phyloP scores from a whole-genome alignment of 1,140 invertebrate genomes.

The Wiebesia pumilae region DNA sequence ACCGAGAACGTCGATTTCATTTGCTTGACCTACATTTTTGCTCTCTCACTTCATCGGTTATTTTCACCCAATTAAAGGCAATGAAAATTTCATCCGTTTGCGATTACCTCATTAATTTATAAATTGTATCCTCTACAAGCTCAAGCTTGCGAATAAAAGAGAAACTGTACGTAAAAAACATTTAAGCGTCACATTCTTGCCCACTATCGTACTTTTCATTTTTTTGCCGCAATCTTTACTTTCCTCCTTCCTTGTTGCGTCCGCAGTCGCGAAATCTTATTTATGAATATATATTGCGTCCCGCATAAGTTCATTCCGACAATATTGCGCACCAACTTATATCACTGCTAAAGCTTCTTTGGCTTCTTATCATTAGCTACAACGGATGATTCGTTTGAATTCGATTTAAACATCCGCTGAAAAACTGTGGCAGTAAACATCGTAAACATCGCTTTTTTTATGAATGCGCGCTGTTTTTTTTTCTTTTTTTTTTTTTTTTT shows the following conservation, averaged over 20 bases:
- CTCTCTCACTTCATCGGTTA: not conserved
- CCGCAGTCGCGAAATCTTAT: not conserved
- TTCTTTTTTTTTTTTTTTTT: too few relatives aligned
- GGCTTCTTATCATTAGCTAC: not conserved
- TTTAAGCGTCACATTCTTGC: not conserved
- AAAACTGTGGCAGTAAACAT: not conserved
- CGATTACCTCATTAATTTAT: not conserved
- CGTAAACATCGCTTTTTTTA: too few relatives aligned
- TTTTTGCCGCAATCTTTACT: not conserved
- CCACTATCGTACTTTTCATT: not conserved
- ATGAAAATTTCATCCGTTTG: not conserved
- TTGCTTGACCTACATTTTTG: constrained; percentile 24
- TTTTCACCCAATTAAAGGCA: too few relatives aligned
- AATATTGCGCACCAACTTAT: not conserved
- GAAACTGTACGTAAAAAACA: too few relatives aligned
- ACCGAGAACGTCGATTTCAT: not conserved
- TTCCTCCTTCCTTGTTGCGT: not conserved
- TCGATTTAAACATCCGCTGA: not conserved
- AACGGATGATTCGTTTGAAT: not conserved
- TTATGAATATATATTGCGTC: not conserved
- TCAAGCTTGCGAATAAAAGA: too few relatives aligned
- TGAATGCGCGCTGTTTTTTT: too few relatives aligned
- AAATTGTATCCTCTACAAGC: not conserved
- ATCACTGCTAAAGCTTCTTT: not conserved
- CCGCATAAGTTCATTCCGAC: not conserved